Conservation (phyloP, 1,140 invertebrate species). For the Plutomurus gul region DNA sequence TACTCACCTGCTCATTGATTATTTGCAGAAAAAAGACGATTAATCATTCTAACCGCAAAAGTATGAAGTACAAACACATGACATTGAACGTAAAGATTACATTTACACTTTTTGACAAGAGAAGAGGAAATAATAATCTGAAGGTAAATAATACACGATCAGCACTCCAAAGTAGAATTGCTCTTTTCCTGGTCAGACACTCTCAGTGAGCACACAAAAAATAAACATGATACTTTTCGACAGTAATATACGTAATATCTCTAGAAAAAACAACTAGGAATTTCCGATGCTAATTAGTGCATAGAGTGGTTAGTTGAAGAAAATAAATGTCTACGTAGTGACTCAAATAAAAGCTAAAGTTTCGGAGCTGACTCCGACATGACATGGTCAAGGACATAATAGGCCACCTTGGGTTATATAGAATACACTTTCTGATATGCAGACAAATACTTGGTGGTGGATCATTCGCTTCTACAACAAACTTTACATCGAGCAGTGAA, state of each 20-base stretch:
- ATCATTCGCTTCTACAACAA: no score
- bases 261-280: background rate
- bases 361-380: constrained; percentile 11
- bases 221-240: no score
- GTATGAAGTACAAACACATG: background rate
- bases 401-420: constrained; percentile 6
- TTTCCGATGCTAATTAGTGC: constrained; percentile 6
- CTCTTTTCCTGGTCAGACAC: background rate
- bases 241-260: no score
- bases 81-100: background rate
- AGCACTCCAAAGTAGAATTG: background rate
- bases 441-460: background rate
- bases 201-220: background rate
- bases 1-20: background rate
- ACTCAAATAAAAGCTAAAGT: background rate
- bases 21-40: background rate
- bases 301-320: no score
- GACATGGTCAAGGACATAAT: constrained; percentile 33
- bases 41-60: background rate
- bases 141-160: constrained; percentile 1
- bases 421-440: background rate
- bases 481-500: background rate
- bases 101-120: background rate
- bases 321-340: background rate
- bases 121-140: background rate